Conservation (phyloP, 2,113 vertebrate species). For the Pao palembangensis region DNA sequence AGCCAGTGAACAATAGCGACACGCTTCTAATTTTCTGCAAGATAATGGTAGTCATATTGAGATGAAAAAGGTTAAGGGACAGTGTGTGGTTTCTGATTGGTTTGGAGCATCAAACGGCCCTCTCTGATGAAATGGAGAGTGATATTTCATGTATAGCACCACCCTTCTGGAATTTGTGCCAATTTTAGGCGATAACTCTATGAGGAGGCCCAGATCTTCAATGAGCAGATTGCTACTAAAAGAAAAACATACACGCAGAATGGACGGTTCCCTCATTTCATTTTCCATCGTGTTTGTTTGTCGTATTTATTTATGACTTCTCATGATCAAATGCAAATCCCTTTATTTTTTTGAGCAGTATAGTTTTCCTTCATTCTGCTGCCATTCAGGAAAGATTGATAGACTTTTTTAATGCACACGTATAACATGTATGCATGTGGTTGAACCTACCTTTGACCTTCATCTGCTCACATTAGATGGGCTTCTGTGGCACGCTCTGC, state of each 20-base stretch:
- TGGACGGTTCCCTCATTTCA: neutral
- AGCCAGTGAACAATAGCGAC: constrained; percentile 77
- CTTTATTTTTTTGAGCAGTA: too few relatives aligned
- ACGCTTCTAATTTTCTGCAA: constrained; percentile 80
- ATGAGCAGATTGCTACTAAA: constrained; percentile 51
- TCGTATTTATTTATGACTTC: neutral
- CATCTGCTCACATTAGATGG: constrained; percentile 43
- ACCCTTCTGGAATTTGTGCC: constrained; percentile 34
- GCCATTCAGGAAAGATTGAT: constrained; percentile 63
- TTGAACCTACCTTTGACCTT: constrained; percentile 72
- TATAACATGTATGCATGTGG: constrained; percentile 60
- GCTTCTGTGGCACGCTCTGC: constrained; percentile 13
- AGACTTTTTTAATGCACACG: constrained; percentile 66
- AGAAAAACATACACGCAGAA: constrained; percentile 39
- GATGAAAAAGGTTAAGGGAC: constrained; percentile 83
- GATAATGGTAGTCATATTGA: constrained; percentile 80
- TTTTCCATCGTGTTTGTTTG: neutral
- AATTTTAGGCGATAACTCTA: constrained; percentile 53
- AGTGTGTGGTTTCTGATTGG: constrained; percentile 76
- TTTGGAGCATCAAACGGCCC: constrained; percentile 46
- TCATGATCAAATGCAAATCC: constrained; percentile 43
- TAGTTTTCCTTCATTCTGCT: constrained; percentile 27
- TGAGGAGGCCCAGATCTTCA: constrained; percentile 39
- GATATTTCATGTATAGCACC: constrained; percentile 63
- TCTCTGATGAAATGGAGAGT: constrained; percentile 63